Base-by-base conservation (phyloP, 2,113 vertebrate species). In the Lycaon pictus region DNA sequence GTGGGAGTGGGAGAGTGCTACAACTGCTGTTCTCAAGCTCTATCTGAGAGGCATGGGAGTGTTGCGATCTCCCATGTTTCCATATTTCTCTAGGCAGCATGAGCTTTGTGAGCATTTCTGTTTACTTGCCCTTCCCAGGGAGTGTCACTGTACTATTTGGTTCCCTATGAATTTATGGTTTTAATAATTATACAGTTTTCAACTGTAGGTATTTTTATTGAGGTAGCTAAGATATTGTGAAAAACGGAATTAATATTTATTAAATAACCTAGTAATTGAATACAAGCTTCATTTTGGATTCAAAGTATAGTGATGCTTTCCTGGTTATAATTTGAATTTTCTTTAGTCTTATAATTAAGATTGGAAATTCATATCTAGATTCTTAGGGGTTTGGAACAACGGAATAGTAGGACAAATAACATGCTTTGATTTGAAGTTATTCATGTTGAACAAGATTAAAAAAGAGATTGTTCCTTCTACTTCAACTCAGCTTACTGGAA, bases 121-220 rank as follows among this genome's bases (percentile, higher is more conserved):
- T 16, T 63, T 2, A 63, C 25, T 25, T 63, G 25, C 11, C 25
- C 62, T 63, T 63, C 9, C 25, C 25, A 63, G 25, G 62, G 25
- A 63, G 25, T 29, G 62, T 43, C 43, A 79, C 9, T 93, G 29
- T 95, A n/a, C 32, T 92, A 9, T 82, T 92, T 92, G 35, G 7
- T 83, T 90, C 82, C 58, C 22, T 97, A 5, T 91, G 25, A 53
- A 71, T 76, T 85, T 88, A 76, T 19, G 43, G 10, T 60, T 85
- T 94, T 90, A 63, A 60, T 58, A 90, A 2, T 92, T 89, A 90
- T 23, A 4, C 1, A 77, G 11, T 92, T 94, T 97, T 96, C n/a
- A 51, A 16, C 51, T 8, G 58, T n/a, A 69, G 4, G 2, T 62
- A 89, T 19, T 94, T 92, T 27, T 69, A 12, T 62, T n/a, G 23